Evolutionary conservation across 2,888 invertebrate genomes (phyloP), one percentile per base, ranked within the genome.

Genomic region (Tiliacea aurago): DNA sequence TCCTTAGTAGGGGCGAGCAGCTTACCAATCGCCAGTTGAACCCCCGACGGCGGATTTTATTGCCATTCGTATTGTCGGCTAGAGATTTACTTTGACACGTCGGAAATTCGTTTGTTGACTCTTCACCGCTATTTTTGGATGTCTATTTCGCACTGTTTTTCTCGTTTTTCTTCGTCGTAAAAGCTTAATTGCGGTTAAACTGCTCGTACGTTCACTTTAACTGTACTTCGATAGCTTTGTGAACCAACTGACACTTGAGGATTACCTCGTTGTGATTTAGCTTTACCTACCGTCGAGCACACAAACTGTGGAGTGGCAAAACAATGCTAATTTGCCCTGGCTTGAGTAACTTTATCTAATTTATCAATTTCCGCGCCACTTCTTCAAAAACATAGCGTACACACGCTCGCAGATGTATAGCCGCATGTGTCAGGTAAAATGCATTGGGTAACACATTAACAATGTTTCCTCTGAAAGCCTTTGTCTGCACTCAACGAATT

Each of bases 61-160:
- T 95, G 94, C 95, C 95, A 95, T 95, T 93, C 95, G 94, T 94
- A 94, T 95, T 95, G 95, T 94, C 94, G 93, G 89, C 89, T 91
- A 91, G 94, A 95, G 95, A 95, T 95, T 96, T 95, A 94, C 94
- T 94, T 94, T 95, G 95, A 95, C 95, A 91, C 92, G 93, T 94
- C 88, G 95, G 91, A 93, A 95, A 94, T 95, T 93, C 94, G 95
- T 93, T 94, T 94, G 94, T 94, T 94, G 93, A 92, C 93, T 93
- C 91, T 88, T 93, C 91, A 89, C 89, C 87, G 90, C 89, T 89
- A 92, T 92, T 91, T 90, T 82, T 87, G 84, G 86, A 84, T 88
- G 89, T 89, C 90, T 91, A 89, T 76, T 76, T 76, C 69, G 43
- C 86, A 84, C 84, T 84, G 80, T 84, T 89, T 88, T 87, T 73